phyloP scores from a whole-genome alignment of 2,888 invertebrate genomes.

The Erebia palarica region DNA sequence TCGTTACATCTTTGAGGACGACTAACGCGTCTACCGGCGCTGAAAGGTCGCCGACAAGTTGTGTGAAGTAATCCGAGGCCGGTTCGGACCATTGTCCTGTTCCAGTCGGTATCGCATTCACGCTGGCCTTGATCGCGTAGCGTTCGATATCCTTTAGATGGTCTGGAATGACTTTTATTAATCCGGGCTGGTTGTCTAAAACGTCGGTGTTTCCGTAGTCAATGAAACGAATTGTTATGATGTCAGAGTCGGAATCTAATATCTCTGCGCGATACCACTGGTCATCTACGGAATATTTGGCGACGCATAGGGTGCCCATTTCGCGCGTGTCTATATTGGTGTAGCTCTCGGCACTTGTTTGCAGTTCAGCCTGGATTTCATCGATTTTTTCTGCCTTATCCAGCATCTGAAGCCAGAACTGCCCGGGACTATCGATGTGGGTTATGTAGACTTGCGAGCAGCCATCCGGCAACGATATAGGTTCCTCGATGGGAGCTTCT shows the following conservation, averaged over 20 bases:
- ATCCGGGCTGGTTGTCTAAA: conserved; percentile 83
- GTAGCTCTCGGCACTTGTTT: conserved; percentile 79
- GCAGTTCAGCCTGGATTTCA: conserved; percentile 85
- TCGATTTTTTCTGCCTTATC: conserved; percentile 82
- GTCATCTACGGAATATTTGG: conserved; percentile 91
- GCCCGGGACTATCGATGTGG: conserved; percentile 88
- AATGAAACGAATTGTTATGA: conserved; percentile 89
- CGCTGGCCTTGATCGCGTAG: conserved; percentile 84
- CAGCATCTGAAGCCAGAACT: conserved; percentile 88
- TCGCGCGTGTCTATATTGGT: conserved; percentile 81
- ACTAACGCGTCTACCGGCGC: conserved; percentile 76
- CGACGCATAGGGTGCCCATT: conserved; percentile 86
- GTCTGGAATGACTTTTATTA: conserved; percentile 84
- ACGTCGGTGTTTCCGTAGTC: conserved; percentile 92
- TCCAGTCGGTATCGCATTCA: conserved; percentile 85
- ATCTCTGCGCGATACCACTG: conserved; percentile 97
- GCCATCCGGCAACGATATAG: conserved; percentile 61
- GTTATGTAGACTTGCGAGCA: conserved; percentile 82
- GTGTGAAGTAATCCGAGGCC: conserved; percentile 81
- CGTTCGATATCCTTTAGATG: conserved; percentile 80
- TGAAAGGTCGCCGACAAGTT: conserved; percentile 75
- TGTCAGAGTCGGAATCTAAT: conserved; percentile 89
- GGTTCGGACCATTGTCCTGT: conserved; percentile 86
- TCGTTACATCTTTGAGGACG: conserved; percentile 83
- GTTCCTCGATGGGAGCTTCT: conserved; percentile 54